A percentile compares a stretch with the other conserved stretches of the same genome.
These are phyloP conservation scores for Hirtodrosophila trivittata DNA, from an alignment of 2,888 invertebrate species.

Conservation along the genomic window DNA sequence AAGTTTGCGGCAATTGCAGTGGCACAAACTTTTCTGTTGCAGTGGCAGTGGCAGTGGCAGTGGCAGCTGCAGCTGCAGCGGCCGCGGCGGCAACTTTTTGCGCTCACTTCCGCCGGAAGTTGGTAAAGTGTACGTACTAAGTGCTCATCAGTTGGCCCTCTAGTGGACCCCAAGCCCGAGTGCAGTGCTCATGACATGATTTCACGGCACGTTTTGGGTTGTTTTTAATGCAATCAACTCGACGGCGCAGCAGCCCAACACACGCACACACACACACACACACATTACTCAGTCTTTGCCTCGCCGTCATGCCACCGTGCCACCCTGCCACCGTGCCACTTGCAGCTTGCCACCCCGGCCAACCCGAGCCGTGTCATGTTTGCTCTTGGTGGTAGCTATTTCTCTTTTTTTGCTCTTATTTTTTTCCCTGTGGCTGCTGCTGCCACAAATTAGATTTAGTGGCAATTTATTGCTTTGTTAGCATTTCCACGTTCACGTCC, in stretches of 20 bases:
- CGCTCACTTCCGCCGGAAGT: constrained; percentile 62
- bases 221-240: constrained; percentile 66
- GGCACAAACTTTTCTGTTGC: constrained; percentile 3
- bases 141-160: constrained; percentile 49
- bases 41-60: background rate
- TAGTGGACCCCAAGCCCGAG: background rate
- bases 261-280: background rate
- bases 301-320: too few relatives aligned
- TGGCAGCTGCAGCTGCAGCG: background rate
- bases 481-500: constrained; percentile 51
- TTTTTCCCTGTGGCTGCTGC: constrained; percentile 39
- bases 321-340: background rate
- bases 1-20: constrained; percentile 21
- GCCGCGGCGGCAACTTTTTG: constrained; percentile 33
- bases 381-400: constrained; percentile 26
- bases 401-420: constrained; percentile 8
- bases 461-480: constrained; percentile 69
- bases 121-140: constrained; percentile 61
- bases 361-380: constrained; percentile 28
- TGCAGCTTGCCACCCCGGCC: background rate
- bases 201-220: constrained; percentile 63
- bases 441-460: constrained; percentile 68
- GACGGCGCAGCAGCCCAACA: constrained; percentile 23
- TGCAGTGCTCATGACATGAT: constrained; percentile 57
- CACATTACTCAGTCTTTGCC: too few relatives aligned